These are phyloP conservation scores for Prosopocoilus inquinatus DNA, from an alignment of 2,888 invertebrate species.

Conservation along the genomic window DNA sequence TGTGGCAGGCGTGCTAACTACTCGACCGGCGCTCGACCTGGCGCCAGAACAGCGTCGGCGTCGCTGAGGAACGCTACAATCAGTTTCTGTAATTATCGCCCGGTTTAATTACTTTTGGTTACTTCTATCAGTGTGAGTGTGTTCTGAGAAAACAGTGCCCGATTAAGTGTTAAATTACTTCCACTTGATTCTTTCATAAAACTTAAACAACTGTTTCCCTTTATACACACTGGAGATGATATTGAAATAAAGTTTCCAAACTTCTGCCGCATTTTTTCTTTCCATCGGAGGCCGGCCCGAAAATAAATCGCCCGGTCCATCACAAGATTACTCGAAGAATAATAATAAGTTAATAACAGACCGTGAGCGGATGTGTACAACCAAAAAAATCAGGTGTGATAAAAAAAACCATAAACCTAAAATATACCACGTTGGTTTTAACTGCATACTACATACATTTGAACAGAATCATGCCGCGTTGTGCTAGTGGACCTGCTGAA, in stretches of 20 bases:
- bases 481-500: slow-evolving; percentile 31
- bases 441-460: slow-evolving; percentile 47
- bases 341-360: slow-evolving; percentile 20
- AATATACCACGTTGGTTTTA: slow-evolving; percentile 47
- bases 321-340: not conserved
- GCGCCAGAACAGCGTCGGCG: slow-evolving; percentile 51
- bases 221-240: not conserved
- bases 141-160: slow-evolving; percentile 19
- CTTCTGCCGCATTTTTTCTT: not conserved
- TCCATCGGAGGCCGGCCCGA: slow-evolving; percentile 1
- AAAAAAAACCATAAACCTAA: slow-evolving; percentile 46
- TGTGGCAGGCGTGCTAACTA: slow-evolving; percentile 53
- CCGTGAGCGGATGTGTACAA: slow-evolving; percentile 16
- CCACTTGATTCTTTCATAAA: not conserved
- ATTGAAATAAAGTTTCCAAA: not conserved
- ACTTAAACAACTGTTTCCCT: not conserved
- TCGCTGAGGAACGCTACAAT: slow-evolving; percentile 49
- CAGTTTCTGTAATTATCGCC: slow-evolving; percentile 47
- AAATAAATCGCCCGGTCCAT: slow-evolving; percentile 4
- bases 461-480: slow-evolving; percentile 46
- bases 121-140: slow-evolving; percentile 35
- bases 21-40: slow-evolving; percentile 49
- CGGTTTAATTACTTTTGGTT: slow-evolving; percentile 36
- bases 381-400: slow-evolving; percentile 44
- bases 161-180: slow-evolving; percentile 1